These are phyloP conservation scores for Tetrax tetrax DNA, from an alignment of 2,113 vertebrate species.

Conservation along the genomic window DNA sequence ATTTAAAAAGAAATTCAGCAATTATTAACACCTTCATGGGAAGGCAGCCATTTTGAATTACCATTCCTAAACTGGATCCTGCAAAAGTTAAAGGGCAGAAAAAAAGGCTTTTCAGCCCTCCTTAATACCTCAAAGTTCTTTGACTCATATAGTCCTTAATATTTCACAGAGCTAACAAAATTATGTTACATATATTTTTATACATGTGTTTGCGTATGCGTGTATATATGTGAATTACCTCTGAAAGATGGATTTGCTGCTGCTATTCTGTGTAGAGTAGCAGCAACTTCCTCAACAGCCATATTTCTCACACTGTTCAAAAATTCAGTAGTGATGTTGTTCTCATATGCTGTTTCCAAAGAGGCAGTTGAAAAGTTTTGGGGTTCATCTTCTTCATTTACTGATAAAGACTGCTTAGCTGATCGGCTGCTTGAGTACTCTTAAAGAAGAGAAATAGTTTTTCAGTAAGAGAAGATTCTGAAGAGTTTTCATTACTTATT, in stretches of 20 bases:
- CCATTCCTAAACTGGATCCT: neutral
- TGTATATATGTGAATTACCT: conserved; percentile 14
- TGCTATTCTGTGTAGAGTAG: conserved; percentile 53
- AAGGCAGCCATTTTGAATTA: neutral
- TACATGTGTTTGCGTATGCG: neutral
- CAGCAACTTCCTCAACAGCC: conserved; percentile 55
- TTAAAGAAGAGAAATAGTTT: neutral
- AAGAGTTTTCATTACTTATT: neutral
- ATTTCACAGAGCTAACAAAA: neutral
- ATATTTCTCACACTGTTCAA: conserved; percentile 63
- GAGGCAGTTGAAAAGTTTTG: neutral
- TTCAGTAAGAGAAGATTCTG: neutral
- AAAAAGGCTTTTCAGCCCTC: neutral
- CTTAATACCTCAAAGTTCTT: neutral
- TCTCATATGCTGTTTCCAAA: neutral
- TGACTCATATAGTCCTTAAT: neutral
- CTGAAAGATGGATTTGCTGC: conserved; percentile 66
- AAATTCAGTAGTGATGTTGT: conserved; percentile 22
- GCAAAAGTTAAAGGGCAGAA: neutral
- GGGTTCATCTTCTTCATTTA: neutral
- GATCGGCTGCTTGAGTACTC: neutral
- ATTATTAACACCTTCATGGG: neutral
- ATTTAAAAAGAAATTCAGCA: neutral
- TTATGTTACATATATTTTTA: neutral
- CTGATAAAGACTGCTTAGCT: neutral